phyloP scores from a whole-genome alignment of 2,888 invertebrate genomes.

The Seladonia tumulorum region DNA sequence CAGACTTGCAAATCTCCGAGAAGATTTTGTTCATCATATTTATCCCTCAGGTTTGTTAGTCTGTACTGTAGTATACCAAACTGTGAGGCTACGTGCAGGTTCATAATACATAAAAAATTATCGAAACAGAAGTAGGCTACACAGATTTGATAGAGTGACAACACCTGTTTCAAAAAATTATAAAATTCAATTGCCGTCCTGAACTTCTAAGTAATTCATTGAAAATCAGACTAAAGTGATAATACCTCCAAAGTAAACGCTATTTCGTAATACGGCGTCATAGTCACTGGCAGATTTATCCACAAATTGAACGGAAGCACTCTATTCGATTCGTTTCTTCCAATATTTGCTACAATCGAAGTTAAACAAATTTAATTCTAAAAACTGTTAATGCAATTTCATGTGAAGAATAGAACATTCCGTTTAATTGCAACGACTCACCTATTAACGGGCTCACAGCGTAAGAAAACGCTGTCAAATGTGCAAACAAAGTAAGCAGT shows the following conservation, averaged over 20 bases:
- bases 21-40: fast-evolving
- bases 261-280: constrained; percentile 30
- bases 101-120: constrained; percentile 65
- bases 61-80: constrained; percentile 70
- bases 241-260: constrained; percentile 1
- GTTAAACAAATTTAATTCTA: too few relatives aligned
- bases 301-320: constrained; percentile 59
- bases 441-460: constrained; percentile 37
- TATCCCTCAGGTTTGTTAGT: constrained; percentile 32
- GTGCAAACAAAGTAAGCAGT: constrained; percentile 34
- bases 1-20: not conserved
- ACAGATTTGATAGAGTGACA: constrained; percentile 54
- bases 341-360: constrained; percentile 35
- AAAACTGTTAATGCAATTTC: not conserved
- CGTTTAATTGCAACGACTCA: constrained; percentile 13
- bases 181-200: not conserved
- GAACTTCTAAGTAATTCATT: not conserved
- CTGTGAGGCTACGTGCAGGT: constrained; percentile 67
- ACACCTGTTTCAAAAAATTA: not conserved
- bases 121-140: constrained; percentile 72
- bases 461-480: constrained; percentile 34
- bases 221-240: too few relatives aligned
- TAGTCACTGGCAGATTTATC: not conserved
- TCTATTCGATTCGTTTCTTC: constrained; percentile 67
- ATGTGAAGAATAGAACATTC: not conserved